A percentile compares a stretch with the other conserved stretches of the same genome.
These are phyloP conservation scores for Perizoma affinitatum DNA, from an alignment of 2,888 invertebrate species.

Conservation along the genomic window DNA sequence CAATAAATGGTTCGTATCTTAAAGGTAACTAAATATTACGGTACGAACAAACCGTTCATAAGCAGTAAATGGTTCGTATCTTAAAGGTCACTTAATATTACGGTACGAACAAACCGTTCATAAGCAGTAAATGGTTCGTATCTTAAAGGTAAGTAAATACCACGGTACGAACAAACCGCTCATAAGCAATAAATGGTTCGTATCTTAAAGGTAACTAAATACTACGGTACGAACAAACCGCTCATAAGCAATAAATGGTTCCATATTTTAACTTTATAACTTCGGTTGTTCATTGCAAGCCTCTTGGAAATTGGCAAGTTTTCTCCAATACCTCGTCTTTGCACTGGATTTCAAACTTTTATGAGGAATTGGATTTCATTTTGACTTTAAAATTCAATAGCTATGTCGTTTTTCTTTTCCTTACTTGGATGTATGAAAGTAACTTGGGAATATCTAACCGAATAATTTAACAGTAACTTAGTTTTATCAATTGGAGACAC, in stretches of 20 bases:
- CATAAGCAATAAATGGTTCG: conserved; percentile 40
- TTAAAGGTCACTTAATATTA: no score
- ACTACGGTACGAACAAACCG: conserved; percentile 10
- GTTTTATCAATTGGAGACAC: no score
- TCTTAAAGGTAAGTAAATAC: no score
- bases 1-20: conserved; percentile 43
- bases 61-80: conserved; percentile 43
- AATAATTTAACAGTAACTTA: no score
- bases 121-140: conserved; percentile 42
- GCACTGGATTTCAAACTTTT: conserved; percentile 18
- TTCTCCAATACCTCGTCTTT: conserved; percentile 35
- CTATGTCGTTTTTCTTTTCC: no score
- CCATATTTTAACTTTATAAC: conserved; percentile 46
- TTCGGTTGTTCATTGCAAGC: conserved; percentile 43
- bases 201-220: conserved; percentile 3
- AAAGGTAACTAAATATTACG: no score
- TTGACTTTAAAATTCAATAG: background rate
- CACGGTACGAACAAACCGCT: conserved; percentile 14
- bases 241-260: conserved; percentile 41
- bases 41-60: conserved; percentile 18
- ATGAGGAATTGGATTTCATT: background rate
- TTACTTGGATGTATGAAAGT: no score
- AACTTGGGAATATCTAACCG: no score
- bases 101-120: conserved; percentile 14
- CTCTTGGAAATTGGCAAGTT: conserved; percentile 49